These are phyloP conservation scores for Anabas testudineus DNA, from an alignment of 2,797 vertebrate genomes.

Conservation along the genomic window DNA sequence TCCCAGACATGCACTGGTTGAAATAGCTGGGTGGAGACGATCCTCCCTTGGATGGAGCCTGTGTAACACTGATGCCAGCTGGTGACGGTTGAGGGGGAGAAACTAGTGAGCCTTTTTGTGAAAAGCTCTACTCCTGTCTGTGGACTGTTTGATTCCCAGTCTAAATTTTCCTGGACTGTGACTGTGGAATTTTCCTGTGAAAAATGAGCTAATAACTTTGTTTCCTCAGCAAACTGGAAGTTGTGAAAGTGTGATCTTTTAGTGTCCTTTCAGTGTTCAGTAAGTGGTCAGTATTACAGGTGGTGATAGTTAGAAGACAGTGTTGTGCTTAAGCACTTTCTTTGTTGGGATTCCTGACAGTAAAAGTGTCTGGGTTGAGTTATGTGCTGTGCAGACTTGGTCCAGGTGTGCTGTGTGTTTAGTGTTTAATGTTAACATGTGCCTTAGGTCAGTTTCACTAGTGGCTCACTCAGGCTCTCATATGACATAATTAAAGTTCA, in stretches of 20 bases:
- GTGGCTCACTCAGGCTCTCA: not conserved
- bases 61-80: slow-evolving; percentile 59
- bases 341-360: slow-evolving; percentile 71
- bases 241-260: slow-evolving; percentile 29
- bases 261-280: slow-evolving; percentile 1
- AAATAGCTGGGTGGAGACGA: slow-evolving; percentile 52
- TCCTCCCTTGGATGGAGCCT: slow-evolving; percentile 44
- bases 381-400: slow-evolving; percentile 54
- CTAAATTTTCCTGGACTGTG: slow-evolving; percentile 49
- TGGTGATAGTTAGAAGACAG: slow-evolving; percentile 40
- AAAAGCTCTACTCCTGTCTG: slow-evolving; percentile 35
- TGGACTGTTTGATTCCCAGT: slow-evolving; percentile 39
- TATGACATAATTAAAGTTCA: slow-evolving; percentile 24
- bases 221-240: slow-evolving; percentile 46
- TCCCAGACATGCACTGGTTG: slow-evolving; percentile 32
- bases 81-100: slow-evolving; percentile 42
- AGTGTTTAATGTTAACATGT: slow-evolving; percentile 22
- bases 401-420: slow-evolving; percentile 64
- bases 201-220: slow-evolving; percentile 50
- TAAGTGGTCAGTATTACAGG: slow-evolving; percentile 29
- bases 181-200: no score
- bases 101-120: slow-evolving; percentile 39
- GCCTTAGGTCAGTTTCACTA: slow-evolving; percentile 42
- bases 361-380: slow-evolving; percentile 75
- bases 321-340: slow-evolving; percentile 45